A percentile compares a stretch with the other conserved stretches of the same genome.
Conservation (phyloP, 2,797 vertebrate genomes). For the Smutsia gigantea region DNA sequence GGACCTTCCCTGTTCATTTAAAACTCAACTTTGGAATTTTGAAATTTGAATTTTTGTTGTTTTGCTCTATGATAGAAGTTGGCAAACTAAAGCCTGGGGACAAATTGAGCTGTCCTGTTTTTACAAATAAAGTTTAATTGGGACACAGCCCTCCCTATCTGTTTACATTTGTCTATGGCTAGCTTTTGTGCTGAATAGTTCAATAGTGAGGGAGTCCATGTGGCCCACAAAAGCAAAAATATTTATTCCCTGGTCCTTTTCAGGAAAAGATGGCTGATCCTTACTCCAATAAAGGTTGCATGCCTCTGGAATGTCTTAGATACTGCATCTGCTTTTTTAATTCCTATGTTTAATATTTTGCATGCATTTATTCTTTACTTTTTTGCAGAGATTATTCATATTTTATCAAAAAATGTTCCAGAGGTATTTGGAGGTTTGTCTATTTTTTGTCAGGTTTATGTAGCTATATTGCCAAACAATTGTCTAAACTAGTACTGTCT, state of each 20-base stretch:
- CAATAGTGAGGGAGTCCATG: background rate
- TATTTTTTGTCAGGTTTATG: background rate
- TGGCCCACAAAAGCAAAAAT: background rate
- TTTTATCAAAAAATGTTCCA: constrained; percentile 13
- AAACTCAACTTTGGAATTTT: background rate
- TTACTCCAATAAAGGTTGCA: background rate
- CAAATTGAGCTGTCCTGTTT: background rate
- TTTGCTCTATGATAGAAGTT: background rate
- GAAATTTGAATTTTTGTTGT: background rate
- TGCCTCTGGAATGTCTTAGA: background rate
- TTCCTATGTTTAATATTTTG: background rate
- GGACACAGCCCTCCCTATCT: background rate
- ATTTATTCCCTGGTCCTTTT: background rate
- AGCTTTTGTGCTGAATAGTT: background rate
- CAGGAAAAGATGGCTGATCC: background rate
- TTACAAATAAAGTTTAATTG: constrained; percentile 35
- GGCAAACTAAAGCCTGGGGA: background rate
- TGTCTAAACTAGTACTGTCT: background rate
- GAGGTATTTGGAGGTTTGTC: background rate
- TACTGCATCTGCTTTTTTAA: background rate
- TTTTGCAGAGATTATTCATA: background rate
- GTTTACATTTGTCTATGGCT: background rate
- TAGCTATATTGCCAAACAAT: background rate
- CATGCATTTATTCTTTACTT: background rate
- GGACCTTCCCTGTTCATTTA: constrained; percentile 24